These are phyloP conservation scores for Pseudopleuronectes americanus DNA, from an alignment of 2,797 vertebrate species.

Conservation along the genomic window DNA sequence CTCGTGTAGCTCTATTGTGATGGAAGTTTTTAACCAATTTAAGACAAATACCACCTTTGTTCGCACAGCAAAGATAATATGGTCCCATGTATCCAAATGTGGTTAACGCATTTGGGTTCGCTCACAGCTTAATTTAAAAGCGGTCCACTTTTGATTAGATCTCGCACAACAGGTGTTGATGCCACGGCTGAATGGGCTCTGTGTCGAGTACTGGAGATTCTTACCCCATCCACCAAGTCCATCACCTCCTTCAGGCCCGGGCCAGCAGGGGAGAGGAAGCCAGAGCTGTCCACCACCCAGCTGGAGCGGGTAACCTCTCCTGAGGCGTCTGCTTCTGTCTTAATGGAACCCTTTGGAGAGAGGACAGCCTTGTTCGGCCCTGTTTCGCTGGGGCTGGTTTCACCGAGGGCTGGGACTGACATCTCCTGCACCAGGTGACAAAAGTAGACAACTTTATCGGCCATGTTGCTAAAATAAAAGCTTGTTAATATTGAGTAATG, in stretches of 20 bases:
- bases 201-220: slow-evolving; percentile 4
- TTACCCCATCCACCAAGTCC: slow-evolving; percentile 95
- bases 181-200: no score
- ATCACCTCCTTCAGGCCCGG: slow-evolving; percentile 91
- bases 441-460: background rate
- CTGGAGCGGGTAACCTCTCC: slow-evolving; percentile 77
- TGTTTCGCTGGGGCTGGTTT: slow-evolving; percentile 35
- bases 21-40: no score
- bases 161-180: no score
- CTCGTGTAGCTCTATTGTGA: no score
- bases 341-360: slow-evolving; percentile 69
- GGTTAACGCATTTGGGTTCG: no score
- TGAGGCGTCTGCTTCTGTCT: slow-evolving; percentile 52
- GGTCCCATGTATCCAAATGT: no score
- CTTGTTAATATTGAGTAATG: background rate
- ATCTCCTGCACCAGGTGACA: slow-evolving; percentile 53
- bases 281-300: slow-evolving; percentile 93
- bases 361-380: slow-evolving; percentile 32
- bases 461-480: background rate
- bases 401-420: slow-evolving; percentile 3
- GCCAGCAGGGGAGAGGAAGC: slow-evolving; percentile 87
- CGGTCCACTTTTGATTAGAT: no score
- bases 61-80: no score
- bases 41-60: no score
- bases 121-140: no score